A percentile compares a stretch with the other conserved stretches of the same genome.
Conservation (phyloP, 2,888 invertebrate species). For the Hydrotaea diabolus region DNA sequence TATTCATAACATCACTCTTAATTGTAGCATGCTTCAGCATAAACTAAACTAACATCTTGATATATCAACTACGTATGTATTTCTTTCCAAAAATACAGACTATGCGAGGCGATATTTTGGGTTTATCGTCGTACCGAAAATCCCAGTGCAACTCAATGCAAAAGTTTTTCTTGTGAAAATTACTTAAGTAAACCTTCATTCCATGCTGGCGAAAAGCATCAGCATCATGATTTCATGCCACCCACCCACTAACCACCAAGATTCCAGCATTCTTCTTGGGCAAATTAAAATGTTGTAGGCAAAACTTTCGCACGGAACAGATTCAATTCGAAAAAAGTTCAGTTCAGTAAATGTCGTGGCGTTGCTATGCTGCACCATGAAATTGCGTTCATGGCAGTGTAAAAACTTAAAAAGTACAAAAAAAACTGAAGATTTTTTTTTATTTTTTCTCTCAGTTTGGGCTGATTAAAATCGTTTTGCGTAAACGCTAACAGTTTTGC, state of each 20-base stretch:
- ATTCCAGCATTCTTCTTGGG: slow-evolving; percentile 47
- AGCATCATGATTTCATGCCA: slow-evolving; percentile 30
- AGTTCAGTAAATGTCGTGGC: not conserved
- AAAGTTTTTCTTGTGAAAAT: slow-evolving; percentile 56
- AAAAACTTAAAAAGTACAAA: too few species aligned
- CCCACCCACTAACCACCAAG: too few species aligned
- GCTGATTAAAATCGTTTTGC: slow-evolving; percentile 61
- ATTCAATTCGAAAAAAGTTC: not conserved
- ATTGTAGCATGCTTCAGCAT: too few species aligned
- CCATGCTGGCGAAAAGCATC: slow-evolving; percentile 44
- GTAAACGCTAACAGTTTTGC: slow-evolving; percentile 40
- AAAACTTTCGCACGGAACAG: slow-evolving; percentile 42
- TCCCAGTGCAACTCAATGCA: slow-evolving; percentile 21
- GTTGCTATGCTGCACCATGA: not conserved
- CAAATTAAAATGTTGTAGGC: slow-evolving; percentile 59
- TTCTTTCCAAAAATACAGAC: not conserved
- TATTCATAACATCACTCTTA: too few species aligned
- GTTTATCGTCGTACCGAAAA: not conserved
- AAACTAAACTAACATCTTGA: too few species aligned
- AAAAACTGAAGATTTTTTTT: not conserved
- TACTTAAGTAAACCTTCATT: slow-evolving; percentile 64
- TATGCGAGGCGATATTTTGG: not conserved
- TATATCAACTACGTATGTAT: too few species aligned
- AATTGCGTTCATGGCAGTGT: not conserved
- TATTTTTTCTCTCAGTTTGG: slow-evolving; percentile 30